phyloP scores from a whole-genome alignment of 2,113 vertebrate genomes.

The Pelodiscus sinensis region DNA sequence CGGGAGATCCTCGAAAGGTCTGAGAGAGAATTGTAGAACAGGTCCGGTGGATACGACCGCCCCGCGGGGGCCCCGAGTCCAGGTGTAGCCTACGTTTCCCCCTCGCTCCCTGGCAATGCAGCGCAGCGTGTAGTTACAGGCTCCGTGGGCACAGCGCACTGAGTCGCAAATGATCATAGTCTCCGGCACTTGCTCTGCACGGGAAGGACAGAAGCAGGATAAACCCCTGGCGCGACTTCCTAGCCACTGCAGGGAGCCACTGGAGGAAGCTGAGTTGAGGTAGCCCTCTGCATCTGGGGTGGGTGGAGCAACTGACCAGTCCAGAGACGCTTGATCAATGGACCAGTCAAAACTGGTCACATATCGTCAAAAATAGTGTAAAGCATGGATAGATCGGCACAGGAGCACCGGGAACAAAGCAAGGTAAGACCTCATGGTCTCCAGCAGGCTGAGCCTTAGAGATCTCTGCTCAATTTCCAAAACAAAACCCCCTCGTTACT shows the following conservation, averaged over 20 bases:
- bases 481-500: no score
- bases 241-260: neutral
- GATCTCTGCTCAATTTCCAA: no score
- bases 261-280: neutral
- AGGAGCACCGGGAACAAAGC: neutral
- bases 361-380: no score
- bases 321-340: neutral
- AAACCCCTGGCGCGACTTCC: neutral
- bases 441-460: no score
- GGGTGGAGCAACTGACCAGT: neutral
- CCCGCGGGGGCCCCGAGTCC: neutral
- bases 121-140: neutral
- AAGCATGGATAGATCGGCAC: neutral
- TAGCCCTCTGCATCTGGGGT: no score
- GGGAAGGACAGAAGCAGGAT: neutral
- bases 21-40: neutral
- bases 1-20: neutral
- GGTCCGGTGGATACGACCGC: neutral
- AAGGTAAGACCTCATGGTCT: no score
- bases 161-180: neutral
- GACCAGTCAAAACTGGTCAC: no score
- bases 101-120: neutral
- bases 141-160: neutral
- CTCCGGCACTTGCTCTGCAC: neutral
- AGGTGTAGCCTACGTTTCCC: neutral